Conservation (phyloP, 37 sponge, comb jelly and placozoan species). For the Diacarnus erythraeanus region DNA sequence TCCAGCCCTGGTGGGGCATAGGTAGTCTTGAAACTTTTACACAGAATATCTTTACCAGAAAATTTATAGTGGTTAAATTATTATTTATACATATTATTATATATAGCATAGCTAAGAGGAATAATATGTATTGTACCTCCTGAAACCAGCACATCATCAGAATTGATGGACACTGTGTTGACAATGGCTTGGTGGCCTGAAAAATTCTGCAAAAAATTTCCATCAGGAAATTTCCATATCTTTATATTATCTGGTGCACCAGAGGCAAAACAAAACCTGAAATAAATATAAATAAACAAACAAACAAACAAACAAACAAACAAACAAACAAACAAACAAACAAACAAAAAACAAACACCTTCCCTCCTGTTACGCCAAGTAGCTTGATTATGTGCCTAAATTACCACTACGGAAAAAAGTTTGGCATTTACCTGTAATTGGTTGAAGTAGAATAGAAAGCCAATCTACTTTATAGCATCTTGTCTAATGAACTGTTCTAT, state of each 20-base stretch:
- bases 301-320: slow-evolving; percentile 17
- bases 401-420: no score
- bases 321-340: background rate
- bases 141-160: slow-evolving; percentile 91
- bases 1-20: no score
- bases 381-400: no score
- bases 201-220: slow-evolving; percentile 97
- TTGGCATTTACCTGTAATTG: no score
- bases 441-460: no score
- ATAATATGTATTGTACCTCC: slow-evolving; percentile 63
- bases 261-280: slow-evolving; percentile 91
- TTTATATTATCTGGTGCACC: slow-evolving; percentile 98
- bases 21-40: no score
- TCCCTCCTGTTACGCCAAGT: background rate
- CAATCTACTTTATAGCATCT: no score
- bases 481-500: no score
- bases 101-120: background rate
- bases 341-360: no score
- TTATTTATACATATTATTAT: background rate
- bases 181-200: slow-evolving; percentile 94
- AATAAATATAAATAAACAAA: no score
- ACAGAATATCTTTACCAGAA: background rate
- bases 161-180: slow-evolving; percentile 87
- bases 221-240: slow-evolving; percentile 98
- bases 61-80: background rate